Evolutionary conservation across 2,113 vertebrate genomes (phyloP).

Genomic region (Microtus oregoni): DNA sequence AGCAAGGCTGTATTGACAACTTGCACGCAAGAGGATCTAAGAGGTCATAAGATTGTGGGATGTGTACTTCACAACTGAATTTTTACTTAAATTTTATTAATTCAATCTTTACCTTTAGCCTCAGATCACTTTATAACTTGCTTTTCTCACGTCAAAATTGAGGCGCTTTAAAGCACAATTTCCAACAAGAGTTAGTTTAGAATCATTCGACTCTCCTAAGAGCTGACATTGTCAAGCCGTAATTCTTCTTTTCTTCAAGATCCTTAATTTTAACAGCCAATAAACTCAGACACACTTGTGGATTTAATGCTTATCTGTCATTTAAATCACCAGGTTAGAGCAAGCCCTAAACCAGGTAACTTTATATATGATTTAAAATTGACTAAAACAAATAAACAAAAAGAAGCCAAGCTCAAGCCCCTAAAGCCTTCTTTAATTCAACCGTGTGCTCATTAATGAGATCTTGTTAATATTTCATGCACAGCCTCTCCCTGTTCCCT

Average conservation of each 20-base stretch:
- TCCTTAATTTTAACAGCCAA: conserved; percentile 71
- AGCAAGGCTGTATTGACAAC: background rate
- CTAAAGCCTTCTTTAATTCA: conserved; percentile 60
- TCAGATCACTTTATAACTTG: background rate
- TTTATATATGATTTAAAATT: conserved; percentile 59
- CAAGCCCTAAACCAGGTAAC: conserved; percentile 37
- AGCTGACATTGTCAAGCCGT: conserved; percentile 52
- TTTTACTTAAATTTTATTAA: background rate
- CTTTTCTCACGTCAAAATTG: conserved; percentile 37
- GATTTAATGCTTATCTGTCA: conserved; percentile 47
- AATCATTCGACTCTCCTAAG: conserved; percentile 55
- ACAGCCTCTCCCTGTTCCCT: conserved; percentile 64
- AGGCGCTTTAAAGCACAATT: conserved; percentile 55
- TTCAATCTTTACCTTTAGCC: background rate
- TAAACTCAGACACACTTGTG: conserved; percentile 73
- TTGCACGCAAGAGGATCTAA: background rate
- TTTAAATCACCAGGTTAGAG: conserved; percentile 68
- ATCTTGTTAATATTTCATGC: conserved; percentile 66
- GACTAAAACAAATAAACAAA: conserved; percentile 58
- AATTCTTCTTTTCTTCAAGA: conserved; percentile 64
- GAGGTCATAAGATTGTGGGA: accelerated
- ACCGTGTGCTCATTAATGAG: conserved; percentile 45
- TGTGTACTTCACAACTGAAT: background rate
- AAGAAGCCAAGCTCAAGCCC: conserved; percentile 49
- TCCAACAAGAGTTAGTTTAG: conserved; percentile 46